Percentiles rank a stretch among this genome's conserved stretches.
Evolutionary conservation across 37 sponge, comb jelly and placozoan species (phyloP).

Genomic region (Spongilla lacustris): DNA sequence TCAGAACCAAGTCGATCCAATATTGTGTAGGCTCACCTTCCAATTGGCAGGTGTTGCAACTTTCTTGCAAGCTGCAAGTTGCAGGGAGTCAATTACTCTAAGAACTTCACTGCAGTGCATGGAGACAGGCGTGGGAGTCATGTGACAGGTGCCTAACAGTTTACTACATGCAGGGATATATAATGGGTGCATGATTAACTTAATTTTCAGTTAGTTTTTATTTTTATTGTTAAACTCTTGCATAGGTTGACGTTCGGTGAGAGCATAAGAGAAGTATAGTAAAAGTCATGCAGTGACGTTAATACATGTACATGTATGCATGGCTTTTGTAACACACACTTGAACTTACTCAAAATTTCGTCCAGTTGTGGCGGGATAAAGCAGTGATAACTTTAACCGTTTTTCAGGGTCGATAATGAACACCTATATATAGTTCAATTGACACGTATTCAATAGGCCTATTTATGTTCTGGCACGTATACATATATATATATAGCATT

Average conservation of each 20-base stretch:
- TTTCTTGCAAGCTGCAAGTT: constrained; percentile 93
- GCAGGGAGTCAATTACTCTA: constrained; percentile 95
- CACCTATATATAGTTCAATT: constrained; percentile 72
- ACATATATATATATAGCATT: neutral
- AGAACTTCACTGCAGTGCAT: constrained; percentile 85
- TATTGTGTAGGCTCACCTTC: constrained; percentile 50
- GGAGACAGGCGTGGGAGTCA: neutral
- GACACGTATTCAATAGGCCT: neutral
- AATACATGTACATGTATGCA: too few relatives aligned
- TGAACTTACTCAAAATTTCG: constrained; percentile 94
- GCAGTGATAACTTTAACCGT: constrained; percentile 93
- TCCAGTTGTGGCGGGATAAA: constrained; percentile 98
- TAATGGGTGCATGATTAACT: too few relatives aligned
- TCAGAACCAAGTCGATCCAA: neutral
- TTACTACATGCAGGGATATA: too few relatives aligned
- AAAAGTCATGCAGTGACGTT: too few relatives aligned
- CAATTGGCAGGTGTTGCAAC: constrained; percentile 99
- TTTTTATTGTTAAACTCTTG: too few relatives aligned
- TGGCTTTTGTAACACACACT: too few relatives aligned
- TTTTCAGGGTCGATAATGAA: constrained; percentile 92
- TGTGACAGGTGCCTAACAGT: too few relatives aligned
- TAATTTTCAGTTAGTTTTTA: too few relatives aligned
- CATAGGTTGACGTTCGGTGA: too few relatives aligned
- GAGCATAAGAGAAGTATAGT: too few relatives aligned
- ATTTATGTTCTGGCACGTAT: neutral